phyloP scores from a whole-genome alignment of 1,140 invertebrate species.

The Phymorhynchus buccinoides region DNA sequence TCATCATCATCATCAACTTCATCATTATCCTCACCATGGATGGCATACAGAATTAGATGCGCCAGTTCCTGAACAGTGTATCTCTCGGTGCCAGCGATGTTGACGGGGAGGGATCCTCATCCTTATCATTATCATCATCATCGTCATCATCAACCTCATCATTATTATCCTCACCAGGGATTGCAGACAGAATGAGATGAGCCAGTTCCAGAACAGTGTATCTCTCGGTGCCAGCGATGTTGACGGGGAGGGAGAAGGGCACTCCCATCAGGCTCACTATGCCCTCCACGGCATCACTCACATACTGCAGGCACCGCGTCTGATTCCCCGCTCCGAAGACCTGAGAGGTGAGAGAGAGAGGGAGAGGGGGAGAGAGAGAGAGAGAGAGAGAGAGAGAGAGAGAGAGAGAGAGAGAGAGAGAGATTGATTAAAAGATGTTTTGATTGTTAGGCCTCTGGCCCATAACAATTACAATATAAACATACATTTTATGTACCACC shows the following conservation, averaged over 20 bases:
- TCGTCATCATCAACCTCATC: neutral
- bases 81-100: neutral
- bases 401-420: no score
- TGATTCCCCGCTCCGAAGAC: neutral
- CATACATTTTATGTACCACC: no score
- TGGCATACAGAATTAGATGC: no score
- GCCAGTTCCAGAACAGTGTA: neutral
- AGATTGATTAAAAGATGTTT: no score
- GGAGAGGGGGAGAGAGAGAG: neutral
- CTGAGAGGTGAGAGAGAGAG: neutral
- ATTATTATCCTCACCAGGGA: neutral
- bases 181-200: neutral
- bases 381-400: no score
- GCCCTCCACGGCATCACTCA: slow-evolving; percentile 6
- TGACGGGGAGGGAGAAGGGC: neutral
- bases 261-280: neutral
- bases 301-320: slow-evolving; percentile 13
- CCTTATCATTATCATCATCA: neutral
- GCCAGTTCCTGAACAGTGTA: no score
- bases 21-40: no score
- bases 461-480: no score
- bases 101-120: neutral
- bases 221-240: slow-evolving; percentile 7
- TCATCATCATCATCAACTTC: no score
- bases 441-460: no score